Base-by-base conservation (phyloP, 1,140 invertebrate species). In the Nasonia longicornis region DNA sequence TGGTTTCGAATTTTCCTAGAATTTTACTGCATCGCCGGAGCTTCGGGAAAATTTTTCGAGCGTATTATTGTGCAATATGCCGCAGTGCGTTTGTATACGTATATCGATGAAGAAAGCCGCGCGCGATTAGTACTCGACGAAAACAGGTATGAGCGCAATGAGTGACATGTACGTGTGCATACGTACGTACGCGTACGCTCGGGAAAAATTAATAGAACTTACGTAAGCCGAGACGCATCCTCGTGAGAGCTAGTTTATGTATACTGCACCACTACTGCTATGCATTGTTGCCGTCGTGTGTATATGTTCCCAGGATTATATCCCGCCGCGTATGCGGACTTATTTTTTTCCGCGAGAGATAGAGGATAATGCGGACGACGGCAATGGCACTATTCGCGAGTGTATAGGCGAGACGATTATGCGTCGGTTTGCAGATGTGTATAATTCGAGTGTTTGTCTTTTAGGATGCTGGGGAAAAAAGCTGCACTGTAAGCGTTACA, bases 121-220 rank as follows among this genome's bases (percentile, higher is more conserved):
- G 29, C 67, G 35, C 35, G 35, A 31, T 69, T 20, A 31, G 38
- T 26, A 26, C 22, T 67, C 22, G 66, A 31, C 26, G 16, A 29
- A 14, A 42, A 42, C 38, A 42, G 38, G 48, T 52, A 52, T 52
- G 31, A 35, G 45, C 48, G 48, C 45, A 4, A 16, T n/a, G 52
- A 20, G 16, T 4, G 20, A 20, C 20, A n/a, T 58, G 16, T 58
- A 16, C 0, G 16, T 58, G 20, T n/a, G 4, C n/a, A 58, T 20
- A 4, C 14, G 3, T 52, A 52, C 26, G 26, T 26, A 2, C 1
- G 1, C 1, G 26, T 26, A 26, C 1, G 26, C 26, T 26, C 26
- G 26, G 14, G 14, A 58, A 58, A 79, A 79, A 58, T 79, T 71
- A 71, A 38, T 71, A 42, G 67, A 14, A 20, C 48, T 79, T 79